Percentiles rank a stretch among this genome's conserved stretches.
Evolutionary conservation across 35 echinoderm and acorn worm genomes (phyloP).

Genomic region (Eucidaris tribuloides): DNA sequence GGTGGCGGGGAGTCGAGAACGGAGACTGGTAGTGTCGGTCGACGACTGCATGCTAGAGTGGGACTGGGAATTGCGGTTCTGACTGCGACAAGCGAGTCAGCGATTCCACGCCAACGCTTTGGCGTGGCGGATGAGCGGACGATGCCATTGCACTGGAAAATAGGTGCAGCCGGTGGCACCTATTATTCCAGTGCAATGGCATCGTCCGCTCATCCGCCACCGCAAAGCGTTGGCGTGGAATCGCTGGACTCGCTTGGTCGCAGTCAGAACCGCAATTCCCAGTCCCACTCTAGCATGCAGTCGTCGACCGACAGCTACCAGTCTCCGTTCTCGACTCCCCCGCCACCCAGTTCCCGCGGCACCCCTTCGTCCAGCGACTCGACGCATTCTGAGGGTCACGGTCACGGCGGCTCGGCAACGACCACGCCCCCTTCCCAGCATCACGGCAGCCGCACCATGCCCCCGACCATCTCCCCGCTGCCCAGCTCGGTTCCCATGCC

Average conservation of each 20-base stretch:
- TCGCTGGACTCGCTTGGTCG: background rate
- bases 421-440: slow-evolving; percentile 9
- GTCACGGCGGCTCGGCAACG: background rate
- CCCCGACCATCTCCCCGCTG: slow-evolving; percentile 18
- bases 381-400: background rate
- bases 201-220: background rate
- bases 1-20: background rate
- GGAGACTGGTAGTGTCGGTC: slow-evolving; percentile 7
- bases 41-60: slow-evolving; percentile 7
- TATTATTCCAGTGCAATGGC: slow-evolving; percentile 1
- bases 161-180: slow-evolving; percentile 5
- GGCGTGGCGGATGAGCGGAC: background rate
- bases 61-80: background rate
- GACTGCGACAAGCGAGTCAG: slow-evolving; percentile 9
- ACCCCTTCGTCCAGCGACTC: slow-evolving; percentile 19
- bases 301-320: slow-evolving; percentile 5
- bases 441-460: background rate
- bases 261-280: background rate
- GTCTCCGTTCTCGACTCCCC: slow-evolving; percentile 2
- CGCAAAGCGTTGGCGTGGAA: background rate
- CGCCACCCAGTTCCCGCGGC: slow-evolving; percentile 6
- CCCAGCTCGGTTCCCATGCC: background rate
- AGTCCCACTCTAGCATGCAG: slow-evolving; percentile 13
- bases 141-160: background rate
- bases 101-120: background rate